Evolutionary conservation across 2,888 invertebrate genomes (phyloP).

Genomic region (Catotricha subobsoleta): DNA sequence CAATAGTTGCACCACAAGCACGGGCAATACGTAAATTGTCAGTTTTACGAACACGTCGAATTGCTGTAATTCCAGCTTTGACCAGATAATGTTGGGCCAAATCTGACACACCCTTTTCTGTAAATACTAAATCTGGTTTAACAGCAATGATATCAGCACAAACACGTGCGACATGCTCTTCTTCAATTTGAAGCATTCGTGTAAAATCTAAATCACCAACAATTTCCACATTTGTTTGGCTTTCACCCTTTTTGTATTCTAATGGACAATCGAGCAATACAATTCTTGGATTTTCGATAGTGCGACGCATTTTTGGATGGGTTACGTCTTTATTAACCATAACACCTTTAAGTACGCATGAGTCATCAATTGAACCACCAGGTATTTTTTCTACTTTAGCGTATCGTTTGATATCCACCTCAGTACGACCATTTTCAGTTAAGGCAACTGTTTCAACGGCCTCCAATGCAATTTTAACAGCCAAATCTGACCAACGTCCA

Average conservation of each 20-base stretch:
- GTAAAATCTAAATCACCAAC: conserved; percentile 91
- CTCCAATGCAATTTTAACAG: conserved; percentile 87
- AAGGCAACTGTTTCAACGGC: conserved; percentile 83
- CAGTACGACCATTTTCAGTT: conserved; percentile 74
- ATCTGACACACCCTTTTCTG: conserved; percentile 95
- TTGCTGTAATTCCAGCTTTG: conserved; percentile 56
- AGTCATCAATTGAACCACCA: conserved; percentile 90
- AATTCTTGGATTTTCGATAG: conserved; percentile 90
- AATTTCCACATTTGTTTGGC: conserved; percentile 94
- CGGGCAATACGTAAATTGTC: conserved; percentile 95
- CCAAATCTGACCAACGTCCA: conserved; percentile 87
- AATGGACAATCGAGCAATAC: conserved; percentile 85
- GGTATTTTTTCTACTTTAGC: conserved; percentile 91
- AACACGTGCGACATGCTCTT: conserved; percentile 75
- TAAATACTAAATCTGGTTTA: conserved; percentile 92
- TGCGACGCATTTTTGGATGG: conserved; percentile 90
- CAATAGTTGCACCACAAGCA: conserved; percentile 89
- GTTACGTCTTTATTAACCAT: conserved; percentile 99
- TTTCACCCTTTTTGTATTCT: conserved; percentile 99
- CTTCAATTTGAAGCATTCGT: conserved; percentile 83
- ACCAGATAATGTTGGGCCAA: conserved; percentile 76
- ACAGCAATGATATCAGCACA: conserved; percentile 88
- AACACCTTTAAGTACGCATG: conserved; percentile 77
- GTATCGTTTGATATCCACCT: conserved; percentile 96
- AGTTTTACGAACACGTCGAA: conserved; percentile 77